phyloP scores from a whole-genome alignment of 2,113 vertebrate genomes.

The Chaetodon auriga region DNA sequence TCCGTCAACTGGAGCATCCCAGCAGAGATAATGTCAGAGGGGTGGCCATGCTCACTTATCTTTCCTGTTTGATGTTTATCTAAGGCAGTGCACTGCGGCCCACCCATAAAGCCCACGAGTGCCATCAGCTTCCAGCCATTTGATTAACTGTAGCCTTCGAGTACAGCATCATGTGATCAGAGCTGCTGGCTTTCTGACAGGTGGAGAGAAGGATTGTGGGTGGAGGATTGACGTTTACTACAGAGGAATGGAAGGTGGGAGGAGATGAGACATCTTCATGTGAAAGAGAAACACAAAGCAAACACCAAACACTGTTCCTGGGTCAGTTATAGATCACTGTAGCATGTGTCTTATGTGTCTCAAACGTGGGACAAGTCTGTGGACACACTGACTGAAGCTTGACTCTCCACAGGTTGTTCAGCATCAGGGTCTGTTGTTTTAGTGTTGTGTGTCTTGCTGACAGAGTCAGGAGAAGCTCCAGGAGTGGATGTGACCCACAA shows the following conservation, averaged over 20 bases:
- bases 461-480: conserved; percentile 39
- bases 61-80: conserved; percentile 35
- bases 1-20: conserved; percentile 4
- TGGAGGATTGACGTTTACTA: not conserved
- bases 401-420: no score
- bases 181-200: conserved; percentile 20
- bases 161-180: conserved; percentile 25
- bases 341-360: no score
- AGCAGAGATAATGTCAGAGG: conserved; percentile 15
- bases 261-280: not conserved
- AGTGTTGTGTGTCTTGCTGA: conserved; percentile 34
- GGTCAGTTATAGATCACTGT: no score
- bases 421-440: not conserved
- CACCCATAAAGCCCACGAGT: not conserved
- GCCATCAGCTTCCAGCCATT: conserved; percentile 30
- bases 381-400: no score
- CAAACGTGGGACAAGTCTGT: no score
- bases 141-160: conserved; percentile 38
- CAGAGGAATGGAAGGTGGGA: not conserved
- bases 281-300: no score
- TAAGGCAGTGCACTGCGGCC: conserved; percentile 13
- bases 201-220: not conserved
- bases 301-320: not conserved
- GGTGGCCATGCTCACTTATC: conserved; percentile 11
- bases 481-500: no score